Evolutionary conservation across 2,113 vertebrate species (phyloP), one percentile per base, ranked within the genome.

Genomic region (Pseudorasbora parva): DNA sequence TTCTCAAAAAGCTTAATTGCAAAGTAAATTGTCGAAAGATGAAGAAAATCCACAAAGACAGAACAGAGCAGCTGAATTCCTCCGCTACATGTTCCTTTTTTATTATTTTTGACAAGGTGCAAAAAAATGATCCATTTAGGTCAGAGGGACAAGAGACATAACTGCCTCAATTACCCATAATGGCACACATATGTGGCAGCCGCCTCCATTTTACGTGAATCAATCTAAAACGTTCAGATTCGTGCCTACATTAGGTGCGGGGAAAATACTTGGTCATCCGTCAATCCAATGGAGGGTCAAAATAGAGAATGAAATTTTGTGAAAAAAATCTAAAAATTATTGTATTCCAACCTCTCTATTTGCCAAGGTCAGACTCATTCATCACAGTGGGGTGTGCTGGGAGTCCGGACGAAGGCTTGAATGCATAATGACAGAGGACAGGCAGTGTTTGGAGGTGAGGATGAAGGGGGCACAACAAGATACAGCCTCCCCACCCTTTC

Each of bases 351-450:
- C 88, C 90, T 90, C 87, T 92, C 81, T 86, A 87, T 91, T 92
- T 92, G 85, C 88, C 92, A 94, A 94, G 92, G 93, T 94, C 90
- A 87, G 87, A 84, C 91, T 93, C 91, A 93, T 92, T 93, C 91
- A 91, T 94, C 92, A 93, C 89, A 90, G 87, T 45, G 4, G 86
- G 89, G 86, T 86, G 84, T 83, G 87, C 82, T 76, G 89, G 15
- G 69, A 88, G 87, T 89, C 88, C 47, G 91, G 92, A 93, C 91
- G 88, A 88, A 91, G 88, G 84, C 89, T 91, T 89, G 90, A 93
- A 93, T 92, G 84, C 89, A 87, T 92, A 93, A 94, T 90, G 87
- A 85, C 86, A 88, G 84, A 81, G 90, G 87, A 90, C 86, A 92
- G 90, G 89, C 82, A 87, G 82, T 82, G 82, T 87, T 74, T 60